phyloP scores from a whole-genome alignment of 2,113 vertebrate species.

The Apistogramma diplotaenia region DNA sequence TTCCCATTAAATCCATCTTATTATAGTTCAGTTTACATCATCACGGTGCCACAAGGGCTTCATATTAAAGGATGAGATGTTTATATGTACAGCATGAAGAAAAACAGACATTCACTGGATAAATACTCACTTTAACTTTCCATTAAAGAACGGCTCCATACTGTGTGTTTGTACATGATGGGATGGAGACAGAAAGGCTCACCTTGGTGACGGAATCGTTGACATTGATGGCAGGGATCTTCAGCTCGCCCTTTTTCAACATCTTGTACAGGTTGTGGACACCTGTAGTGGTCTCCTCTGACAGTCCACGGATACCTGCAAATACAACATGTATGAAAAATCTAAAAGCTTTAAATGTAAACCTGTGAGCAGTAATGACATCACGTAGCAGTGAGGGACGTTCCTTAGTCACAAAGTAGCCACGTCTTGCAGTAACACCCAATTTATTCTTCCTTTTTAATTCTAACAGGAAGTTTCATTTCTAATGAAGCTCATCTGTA shows the following conservation, averaged over 20 bases:
- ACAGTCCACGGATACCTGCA: conserved; percentile 90
- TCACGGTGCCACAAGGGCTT: neutral
- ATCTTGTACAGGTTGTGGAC: conserved; percentile 99
- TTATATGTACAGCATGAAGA: neutral
- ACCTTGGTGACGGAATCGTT: conserved; percentile 99
- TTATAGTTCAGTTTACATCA: neutral
- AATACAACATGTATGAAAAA: neutral
- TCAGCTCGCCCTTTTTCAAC: conserved; percentile 87
- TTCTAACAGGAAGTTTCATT: neutral
- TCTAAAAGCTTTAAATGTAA: neutral
- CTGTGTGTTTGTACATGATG: neutral
- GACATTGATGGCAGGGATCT: conserved; percentile 95
- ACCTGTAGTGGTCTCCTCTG: conserved; percentile 96
- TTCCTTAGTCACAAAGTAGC: neutral
- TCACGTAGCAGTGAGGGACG: neutral
- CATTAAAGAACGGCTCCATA: neutral
- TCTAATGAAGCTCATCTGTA: neutral
- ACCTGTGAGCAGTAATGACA: neutral
- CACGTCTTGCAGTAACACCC: neutral
- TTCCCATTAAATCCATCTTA: neutral
- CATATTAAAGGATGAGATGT: neutral
- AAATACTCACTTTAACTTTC: neutral
- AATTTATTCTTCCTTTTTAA: neutral
- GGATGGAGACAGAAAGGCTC: neutral
- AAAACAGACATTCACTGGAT: neutral